Base-by-base conservation (phyloP, 2,797 vertebrate genomes). In the Pteronotus mesoamericanus region DNA sequence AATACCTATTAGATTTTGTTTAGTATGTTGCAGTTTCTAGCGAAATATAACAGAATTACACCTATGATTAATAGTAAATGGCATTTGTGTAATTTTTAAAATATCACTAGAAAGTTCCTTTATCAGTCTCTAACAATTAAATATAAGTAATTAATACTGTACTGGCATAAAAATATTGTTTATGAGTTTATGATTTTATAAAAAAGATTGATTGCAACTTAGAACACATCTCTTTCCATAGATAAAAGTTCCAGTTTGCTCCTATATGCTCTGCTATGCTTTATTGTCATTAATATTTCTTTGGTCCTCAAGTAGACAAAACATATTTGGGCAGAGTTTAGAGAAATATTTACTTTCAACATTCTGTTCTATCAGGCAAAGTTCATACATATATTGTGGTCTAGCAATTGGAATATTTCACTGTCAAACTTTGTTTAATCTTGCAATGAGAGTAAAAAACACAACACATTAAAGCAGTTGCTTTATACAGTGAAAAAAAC, bases 371-470 rank as follows among this genome's bases (percentile, higher is more conserved):
- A 97, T 89, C 83, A 96, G 68, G 51, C 74, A 97, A 78, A 97
- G 90, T 94, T 96, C 80, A n/a, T 75, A 86, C 59, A 93, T 77
- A 78, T 89, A 78, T 89, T 79, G 86, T 64, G 64, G 84, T 16
- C 61, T 92, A 82, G 92, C 96, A 92, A 97, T 95, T 86, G 34
- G 59, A 92, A 19, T 96, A 96, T 92, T 97, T 98, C 96, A 72
- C 85, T 98, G 97, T 97, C 97, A 97, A 94, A 94, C 42, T 97
- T 91, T 97, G 57, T 97, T 97, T 96, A 95, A 97, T 94, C 93
- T 96, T 93, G 37, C 34, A n/a, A 2, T 84, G 61, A 18, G 11
- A 89, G 69, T n/a, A 86, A 87, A 96, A 97, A 94, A 46, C 75
- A 75, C 77, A 96, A 96, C 48, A 93, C 86, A 66, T 87, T 97